phyloP scores from a whole-genome alignment of 2,113 vertebrate species.

The Thalassarche chlororhynchos region DNA sequence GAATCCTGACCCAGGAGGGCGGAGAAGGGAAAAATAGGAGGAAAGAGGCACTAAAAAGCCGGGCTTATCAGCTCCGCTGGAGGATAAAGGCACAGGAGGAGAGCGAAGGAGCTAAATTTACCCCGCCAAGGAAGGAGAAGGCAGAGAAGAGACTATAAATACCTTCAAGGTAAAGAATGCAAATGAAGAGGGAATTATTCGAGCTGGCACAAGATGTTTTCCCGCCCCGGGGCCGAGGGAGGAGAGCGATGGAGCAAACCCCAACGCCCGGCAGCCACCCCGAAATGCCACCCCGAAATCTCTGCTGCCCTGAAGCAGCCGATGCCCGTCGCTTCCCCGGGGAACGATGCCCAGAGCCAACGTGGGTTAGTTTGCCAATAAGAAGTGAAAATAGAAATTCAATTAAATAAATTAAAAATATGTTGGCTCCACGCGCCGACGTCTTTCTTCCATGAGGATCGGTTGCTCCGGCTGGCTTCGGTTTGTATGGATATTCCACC shows the following conservation, averaged over 20 bases:
- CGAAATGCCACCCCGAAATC: not conserved
- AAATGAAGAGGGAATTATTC: conserved; percentile 9
- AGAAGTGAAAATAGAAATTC: not conserved
- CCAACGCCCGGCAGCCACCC: not conserved
- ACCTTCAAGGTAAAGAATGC: conserved; percentile 40
- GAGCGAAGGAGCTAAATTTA: not conserved
- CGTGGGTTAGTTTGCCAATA: not conserved
- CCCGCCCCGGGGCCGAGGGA: not conserved
- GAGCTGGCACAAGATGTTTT: not conserved
- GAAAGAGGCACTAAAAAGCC: not conserved
- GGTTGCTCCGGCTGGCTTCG: not conserved
- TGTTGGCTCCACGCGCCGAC: rapidly evolving
- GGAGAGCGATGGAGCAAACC: not conserved
- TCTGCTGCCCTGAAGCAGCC: no score
- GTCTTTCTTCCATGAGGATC: rapidly evolving
- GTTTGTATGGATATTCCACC: not conserved
- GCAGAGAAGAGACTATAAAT: conserved; percentile 12
- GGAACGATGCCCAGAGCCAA: not conserved
- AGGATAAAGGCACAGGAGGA: not conserved
- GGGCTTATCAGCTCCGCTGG: not conserved
- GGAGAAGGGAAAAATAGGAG: not conserved
- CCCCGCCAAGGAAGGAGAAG: not conserved
- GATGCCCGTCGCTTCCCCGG: rapidly evolving
- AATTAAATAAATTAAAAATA: not conserved
- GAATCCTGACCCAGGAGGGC: rapidly evolving